These are phyloP conservation scores for Microcebus lehilahytsara DNA, from an alignment of 2,113 vertebrate species.

Conservation along the genomic window DNA sequence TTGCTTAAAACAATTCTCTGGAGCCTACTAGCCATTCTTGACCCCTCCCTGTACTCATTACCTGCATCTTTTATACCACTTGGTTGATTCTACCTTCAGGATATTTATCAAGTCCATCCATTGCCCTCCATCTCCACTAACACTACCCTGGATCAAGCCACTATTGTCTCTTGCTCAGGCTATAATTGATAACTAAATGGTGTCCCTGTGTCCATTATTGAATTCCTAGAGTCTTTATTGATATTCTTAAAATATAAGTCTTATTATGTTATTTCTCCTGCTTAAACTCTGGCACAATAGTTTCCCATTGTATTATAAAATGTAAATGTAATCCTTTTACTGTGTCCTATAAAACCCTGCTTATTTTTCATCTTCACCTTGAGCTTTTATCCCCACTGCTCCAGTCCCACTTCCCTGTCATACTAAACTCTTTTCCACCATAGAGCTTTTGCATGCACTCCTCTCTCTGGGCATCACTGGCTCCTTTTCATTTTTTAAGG, in stretches of 20 bases:
- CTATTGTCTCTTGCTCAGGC: background rate
- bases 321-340: background rate
- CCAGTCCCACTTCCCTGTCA: background rate
- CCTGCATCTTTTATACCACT: background rate
- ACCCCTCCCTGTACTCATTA: background rate
- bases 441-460: accelerated
- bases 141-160: background rate
- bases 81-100: background rate
- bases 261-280: background rate
- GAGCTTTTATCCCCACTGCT: background rate
- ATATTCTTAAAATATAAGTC: background rate
- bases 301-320: background rate
- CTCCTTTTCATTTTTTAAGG: background rate
- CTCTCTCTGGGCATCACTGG: background rate
- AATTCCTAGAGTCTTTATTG: background rate
- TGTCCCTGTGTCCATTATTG: background rate
- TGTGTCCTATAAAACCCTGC: background rate
- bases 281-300: background rate
- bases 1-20: background rate
- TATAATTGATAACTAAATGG: background rate
- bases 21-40: background rate
- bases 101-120: background rate
- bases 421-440: background rate
- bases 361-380: background rate
- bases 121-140: background rate